Percentiles rank a stretch among this genome's conserved stretches.
Evolutionary conservation across 2,888 invertebrate genomes (phyloP).

Genomic region (Spatulosminthurus flaviceps): DNA sequence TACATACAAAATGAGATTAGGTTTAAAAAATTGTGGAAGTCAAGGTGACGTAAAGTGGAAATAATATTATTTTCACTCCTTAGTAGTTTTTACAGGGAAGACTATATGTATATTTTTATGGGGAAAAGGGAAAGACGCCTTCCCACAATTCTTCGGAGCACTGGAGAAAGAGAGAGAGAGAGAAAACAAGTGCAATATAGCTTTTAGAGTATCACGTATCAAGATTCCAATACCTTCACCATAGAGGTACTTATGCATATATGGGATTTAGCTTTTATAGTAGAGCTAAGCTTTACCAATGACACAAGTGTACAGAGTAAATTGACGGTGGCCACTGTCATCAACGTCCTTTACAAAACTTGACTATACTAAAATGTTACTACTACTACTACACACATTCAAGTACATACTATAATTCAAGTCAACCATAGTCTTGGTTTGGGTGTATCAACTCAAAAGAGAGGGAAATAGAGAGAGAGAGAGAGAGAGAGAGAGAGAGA

Average conservation of each 20-base stretch:
- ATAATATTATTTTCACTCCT: conserved; percentile 24
- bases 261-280: neutral
- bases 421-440: neutral
- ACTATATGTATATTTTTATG: too few relatives aligned
- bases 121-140: too few relatives aligned
- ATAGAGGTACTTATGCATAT: too few relatives aligned
- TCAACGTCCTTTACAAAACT: conserved; percentile 24
- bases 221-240: neutral
- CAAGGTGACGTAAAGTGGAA: conserved; percentile 21
- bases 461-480: conserved; percentile 1
- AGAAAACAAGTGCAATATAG: neutral
- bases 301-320: neutral
- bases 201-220: conserved; percentile 1
- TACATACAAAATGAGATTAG: too few relatives aligned
- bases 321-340: conserved; percentile 24
- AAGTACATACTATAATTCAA: neutral
- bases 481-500: conserved; percentile 7
- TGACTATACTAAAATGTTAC: neutral
- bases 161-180: neutral
- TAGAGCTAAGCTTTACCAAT: neutral
- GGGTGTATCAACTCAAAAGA: conserved; percentile 4
- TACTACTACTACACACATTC: neutral
- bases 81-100: neutral
- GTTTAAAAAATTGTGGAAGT: neutral
- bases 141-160: too few relatives aligned